phyloP scores from a whole-genome alignment of 2,113 vertebrate genomes.

The Boulengeromyrus knoepffleri region DNA sequence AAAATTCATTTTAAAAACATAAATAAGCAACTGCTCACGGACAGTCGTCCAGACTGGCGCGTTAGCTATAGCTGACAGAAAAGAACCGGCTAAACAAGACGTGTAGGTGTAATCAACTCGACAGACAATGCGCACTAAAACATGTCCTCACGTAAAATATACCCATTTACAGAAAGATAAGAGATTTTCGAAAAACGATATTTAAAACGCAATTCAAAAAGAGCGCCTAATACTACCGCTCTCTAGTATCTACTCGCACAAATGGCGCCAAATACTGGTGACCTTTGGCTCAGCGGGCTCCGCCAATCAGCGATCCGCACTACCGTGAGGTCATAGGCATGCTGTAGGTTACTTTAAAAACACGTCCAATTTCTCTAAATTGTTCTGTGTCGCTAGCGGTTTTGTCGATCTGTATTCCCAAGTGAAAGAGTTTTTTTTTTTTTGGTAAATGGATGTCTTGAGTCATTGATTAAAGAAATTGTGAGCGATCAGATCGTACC shows the following conservation, averaged over 20 bases:
- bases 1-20: neutral
- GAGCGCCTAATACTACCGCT: neutral
- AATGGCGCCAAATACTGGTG: conserved; percentile 57
- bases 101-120: neutral
- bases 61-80: neutral
- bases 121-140: neutral
- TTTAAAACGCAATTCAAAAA: conserved; percentile 6
- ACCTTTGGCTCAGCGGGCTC: conserved; percentile 31
- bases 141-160: neutral
- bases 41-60: neutral
- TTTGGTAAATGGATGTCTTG: neutral
- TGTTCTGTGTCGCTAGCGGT: neutral
- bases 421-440: neutral
- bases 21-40: neutral
- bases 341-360: neutral
- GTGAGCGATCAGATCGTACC: neutral
- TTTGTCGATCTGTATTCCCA: neutral
- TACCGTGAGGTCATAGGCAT: neutral
- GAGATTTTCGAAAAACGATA: neutral
- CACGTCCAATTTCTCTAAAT: neutral
- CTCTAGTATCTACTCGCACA: neutral
- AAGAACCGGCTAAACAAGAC: neutral
- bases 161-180: neutral
- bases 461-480: neutral
- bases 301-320: conserved; percentile 43